Conservation (phyloP, 1,140 invertebrate species). For the Meloidogyne hapla region DNA sequence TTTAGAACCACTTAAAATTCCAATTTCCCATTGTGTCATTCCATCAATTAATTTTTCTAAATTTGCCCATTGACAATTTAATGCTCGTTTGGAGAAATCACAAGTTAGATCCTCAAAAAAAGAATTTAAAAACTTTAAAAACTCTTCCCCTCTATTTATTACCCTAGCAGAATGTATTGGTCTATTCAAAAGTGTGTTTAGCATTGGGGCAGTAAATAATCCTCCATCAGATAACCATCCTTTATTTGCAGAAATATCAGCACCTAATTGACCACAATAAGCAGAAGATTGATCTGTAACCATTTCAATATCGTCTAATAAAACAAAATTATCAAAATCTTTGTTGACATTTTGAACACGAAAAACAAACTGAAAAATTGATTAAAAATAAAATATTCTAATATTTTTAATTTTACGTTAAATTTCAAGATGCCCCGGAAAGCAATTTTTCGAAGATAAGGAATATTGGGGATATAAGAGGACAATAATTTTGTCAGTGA, state of each 20-base stretch:
- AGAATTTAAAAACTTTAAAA: conserved; percentile 22
- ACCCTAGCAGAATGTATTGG: conserved; percentile 53
- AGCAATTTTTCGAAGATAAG: too few relatives aligned
- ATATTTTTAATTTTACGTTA: too few relatives aligned
- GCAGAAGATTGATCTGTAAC: conserved; percentile 54
- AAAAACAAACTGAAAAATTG: conserved; percentile 51
- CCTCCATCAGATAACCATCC: conserved; percentile 20
- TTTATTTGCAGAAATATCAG: background rate
- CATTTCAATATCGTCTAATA: conserved; percentile 61
- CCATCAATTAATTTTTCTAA: conserved; percentile 41
- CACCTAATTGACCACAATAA: conserved; percentile 48
- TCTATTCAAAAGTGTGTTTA: conserved; percentile 45
- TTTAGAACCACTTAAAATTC: conserved; percentile 38
- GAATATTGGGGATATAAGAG: too few relatives aligned
- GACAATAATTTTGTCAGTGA: too few relatives aligned
- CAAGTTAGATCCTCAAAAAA: conserved; percentile 55
- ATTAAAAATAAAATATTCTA: conserved; percentile 3
- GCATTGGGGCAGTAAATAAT: conserved; percentile 56
- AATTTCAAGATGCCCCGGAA: too few relatives aligned
- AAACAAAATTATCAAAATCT: conserved; percentile 61
- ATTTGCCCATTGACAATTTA: conserved; percentile 57
- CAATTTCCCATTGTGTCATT: conserved; percentile 53
- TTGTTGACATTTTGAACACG: conserved; percentile 46
- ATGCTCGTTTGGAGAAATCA: conserved; percentile 53
- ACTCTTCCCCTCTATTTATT: background rate